Percentiles rank a stretch among this genome's conserved stretches.
phyloP scores from a whole-genome alignment of 2,888 invertebrate genomes.

The Cantharis lateralis region DNA sequence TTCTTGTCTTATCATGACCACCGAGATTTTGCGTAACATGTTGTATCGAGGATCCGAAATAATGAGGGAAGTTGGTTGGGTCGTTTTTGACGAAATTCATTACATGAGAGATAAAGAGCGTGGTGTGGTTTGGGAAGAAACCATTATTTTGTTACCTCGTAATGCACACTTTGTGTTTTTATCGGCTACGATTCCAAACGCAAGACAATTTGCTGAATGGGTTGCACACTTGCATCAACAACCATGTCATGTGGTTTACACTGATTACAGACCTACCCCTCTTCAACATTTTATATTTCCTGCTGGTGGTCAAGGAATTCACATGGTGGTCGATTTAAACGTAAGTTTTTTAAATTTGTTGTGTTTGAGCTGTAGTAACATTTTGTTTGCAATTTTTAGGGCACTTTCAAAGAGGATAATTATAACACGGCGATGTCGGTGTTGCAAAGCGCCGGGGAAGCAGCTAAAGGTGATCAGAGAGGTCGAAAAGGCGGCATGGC shows the following conservation, averaged over 20 bases:
- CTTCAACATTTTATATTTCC: conserved; percentile 98
- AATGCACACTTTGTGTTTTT: conserved; percentile 98
- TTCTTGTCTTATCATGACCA: conserved; percentile 98
- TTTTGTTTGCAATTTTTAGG: conserved; percentile 57
- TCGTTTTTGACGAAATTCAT: conserved; percentile 99
- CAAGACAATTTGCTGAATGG: conserved; percentile 94
- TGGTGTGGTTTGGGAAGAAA: conserved; percentile 99
- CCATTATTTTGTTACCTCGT: conserved; percentile 93
- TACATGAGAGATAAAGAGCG: conserved; percentile 99
- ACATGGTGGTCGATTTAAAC: conserved; percentile 92
- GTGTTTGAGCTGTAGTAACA: not conserved
- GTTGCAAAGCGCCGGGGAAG: conserved; percentile 77
- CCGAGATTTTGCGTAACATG: conserved; percentile 99
- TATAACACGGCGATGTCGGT: conserved; percentile 97
- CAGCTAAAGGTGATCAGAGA: conserved; percentile 78
- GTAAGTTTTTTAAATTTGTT: conserved; percentile 51
- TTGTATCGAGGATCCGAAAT: conserved; percentile 97
- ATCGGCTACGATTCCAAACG: conserved; percentile 99
- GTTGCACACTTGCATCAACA: conserved; percentile 93
- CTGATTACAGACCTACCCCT: conserved; percentile 96
- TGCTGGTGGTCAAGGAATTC: conserved; percentile 93
- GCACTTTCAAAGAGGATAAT: conserved; percentile 95
- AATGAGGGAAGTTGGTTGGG: conserved; percentile 99
- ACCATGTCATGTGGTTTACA: conserved; percentile 99
- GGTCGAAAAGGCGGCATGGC: conserved; percentile 77